Evolutionary conservation across 2,888 invertebrate genomes (phyloP), one percentile per base, ranked within the genome.

Genomic region (Thyatira batis): DNA sequence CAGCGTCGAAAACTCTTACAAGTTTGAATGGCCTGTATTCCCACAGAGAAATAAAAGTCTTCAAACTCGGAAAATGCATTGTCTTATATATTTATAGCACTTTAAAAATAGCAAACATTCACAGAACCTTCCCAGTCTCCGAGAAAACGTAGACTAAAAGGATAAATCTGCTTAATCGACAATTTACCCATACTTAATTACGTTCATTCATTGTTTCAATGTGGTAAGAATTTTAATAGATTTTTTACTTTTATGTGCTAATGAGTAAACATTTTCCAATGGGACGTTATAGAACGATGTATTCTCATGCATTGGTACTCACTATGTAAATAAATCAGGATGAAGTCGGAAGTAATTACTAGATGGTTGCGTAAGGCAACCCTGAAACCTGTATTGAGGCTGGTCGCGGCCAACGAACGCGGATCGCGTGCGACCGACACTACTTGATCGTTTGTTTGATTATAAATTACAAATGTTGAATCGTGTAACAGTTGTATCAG

Each of bases 361-460:
- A 64, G 62, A 69, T 68, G 60, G 67, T 79, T 74, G 75, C 73
- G 68, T 75, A 79, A 78, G 68, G 66, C 72, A 80, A 71, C 79
- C 79, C 75, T 80, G 77, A 81, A 39, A 80, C 82, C 73, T 71
- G 76, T 74, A 78, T 83, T 82, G 82, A 73, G 80, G 73, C 61
- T 76, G 84, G 81, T 83, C 81, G 78, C 81, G 84, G 84, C 69
- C 80, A 82, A 76, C 69, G 81, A 80, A 82, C 82, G 79, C 69
- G 57, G 55, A 55, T 68, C 60, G 75, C 73, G 68, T 70, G 73
- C 64, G 67, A 71, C 60, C 57, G 53, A 51, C 51, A 60, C 57
- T 52, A 55, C 63, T 79, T 78, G 80, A 76, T 76, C 72, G 55
- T 78, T 75, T 45, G n/a, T 25, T 59, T 46, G 46, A 56, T 60